Conservation (phyloP, 1,140 invertebrate species). For the Melitaea cinxia region DNA sequence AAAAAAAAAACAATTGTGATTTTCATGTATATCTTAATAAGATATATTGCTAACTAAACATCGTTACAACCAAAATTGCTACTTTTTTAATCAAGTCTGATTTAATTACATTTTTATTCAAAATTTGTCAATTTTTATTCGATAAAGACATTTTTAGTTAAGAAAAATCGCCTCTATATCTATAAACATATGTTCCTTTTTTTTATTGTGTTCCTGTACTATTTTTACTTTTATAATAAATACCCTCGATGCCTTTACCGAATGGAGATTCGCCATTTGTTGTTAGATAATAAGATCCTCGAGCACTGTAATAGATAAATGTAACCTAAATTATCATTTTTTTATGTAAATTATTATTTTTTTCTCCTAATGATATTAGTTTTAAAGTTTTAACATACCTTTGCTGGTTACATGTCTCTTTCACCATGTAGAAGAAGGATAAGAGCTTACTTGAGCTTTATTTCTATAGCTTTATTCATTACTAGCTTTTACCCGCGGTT, state of each 20-base stretch:
- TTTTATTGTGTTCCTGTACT: conserved; percentile 45
- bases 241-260: conserved; percentile 69
- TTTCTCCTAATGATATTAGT: no score
- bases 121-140: neutral
- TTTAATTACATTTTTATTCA: neutral
- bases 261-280: conserved; percentile 67
- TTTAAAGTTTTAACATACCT: no score
- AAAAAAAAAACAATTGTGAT: no score
- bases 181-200: neutral
- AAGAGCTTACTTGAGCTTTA: no score
- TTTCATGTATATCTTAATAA: no score
- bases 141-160: conserved; percentile 14
- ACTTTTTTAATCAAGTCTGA: neutral
- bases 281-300: conserved; percentile 70
- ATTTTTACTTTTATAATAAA: conserved; percentile 63
- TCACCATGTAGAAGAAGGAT: no score
- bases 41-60: no score
- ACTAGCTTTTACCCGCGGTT: no score
- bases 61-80: no score
- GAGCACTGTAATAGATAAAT: conserved; percentile 59
- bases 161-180: conserved; percentile 10
- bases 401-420: no score
- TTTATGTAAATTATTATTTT: no score
- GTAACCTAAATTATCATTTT: neutral
- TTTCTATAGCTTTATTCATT: no score